Conservation (phyloP, 2,888 invertebrate genomes). For the Oscheius myriophilus region DNA sequence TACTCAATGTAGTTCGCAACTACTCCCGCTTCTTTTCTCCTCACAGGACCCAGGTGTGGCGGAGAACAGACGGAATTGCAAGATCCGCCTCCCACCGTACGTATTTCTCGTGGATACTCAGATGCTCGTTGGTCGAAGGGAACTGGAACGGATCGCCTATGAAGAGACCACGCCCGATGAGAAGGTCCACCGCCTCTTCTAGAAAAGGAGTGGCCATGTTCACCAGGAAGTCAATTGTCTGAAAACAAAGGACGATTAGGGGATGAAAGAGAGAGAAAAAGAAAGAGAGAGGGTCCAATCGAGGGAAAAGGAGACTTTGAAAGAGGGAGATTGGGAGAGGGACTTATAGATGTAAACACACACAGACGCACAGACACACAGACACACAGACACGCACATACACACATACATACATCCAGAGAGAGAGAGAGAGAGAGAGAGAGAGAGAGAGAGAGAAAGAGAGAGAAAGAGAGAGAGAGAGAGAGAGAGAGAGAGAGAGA, state of each 20-base stretch:
- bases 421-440: not conserved
- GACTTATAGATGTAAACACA: too few species aligned
- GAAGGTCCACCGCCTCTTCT: constrained; percentile 63
- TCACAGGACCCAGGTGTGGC: constrained; percentile 44
- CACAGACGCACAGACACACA: too few species aligned
- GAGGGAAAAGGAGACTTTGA: too few species aligned
- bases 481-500: too few species aligned
- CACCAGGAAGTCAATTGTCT: constrained; percentile 66
- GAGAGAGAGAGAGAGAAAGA: too few species aligned
- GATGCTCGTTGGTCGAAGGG: constrained; percentile 56
- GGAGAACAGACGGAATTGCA: constrained; percentile 48
- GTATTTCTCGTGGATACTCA: constrained; percentile 53
- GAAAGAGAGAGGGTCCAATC: not conserved
- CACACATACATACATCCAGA: too few species aligned
- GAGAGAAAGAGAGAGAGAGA: too few species aligned
- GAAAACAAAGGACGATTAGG: constrained; percentile 24
- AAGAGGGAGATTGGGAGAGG: too few species aligned
- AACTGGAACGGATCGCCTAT: constrained; percentile 59
- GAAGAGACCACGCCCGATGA: constrained; percentile 60
- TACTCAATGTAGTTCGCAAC: constrained; percentile 23
- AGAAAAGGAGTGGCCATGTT: constrained; percentile 66
- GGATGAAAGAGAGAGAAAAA: not conserved
- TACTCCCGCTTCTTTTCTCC: constrained; percentile 6
- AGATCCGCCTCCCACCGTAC: constrained; percentile 59
- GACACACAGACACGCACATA: too few species aligned